These are phyloP conservation scores for Listronotus oregonensis DNA, from an alignment of 1,140 invertebrate species.

Conservation along the genomic window DNA sequence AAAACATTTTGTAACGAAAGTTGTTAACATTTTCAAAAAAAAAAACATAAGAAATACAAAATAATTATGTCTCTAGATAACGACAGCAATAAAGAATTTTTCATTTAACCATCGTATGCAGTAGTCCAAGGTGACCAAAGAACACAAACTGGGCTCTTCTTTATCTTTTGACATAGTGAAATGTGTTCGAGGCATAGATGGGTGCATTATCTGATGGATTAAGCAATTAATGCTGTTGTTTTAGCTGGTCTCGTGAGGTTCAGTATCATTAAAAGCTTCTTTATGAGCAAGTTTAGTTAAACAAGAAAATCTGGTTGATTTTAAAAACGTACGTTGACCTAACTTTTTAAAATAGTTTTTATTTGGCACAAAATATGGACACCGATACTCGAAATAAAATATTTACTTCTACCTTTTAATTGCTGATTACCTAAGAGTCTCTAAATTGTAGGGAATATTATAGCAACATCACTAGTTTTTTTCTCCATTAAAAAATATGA, in stretches of 20 bases:
- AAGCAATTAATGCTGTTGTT: constrained; percentile 49
- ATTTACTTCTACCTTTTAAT: too few relatives aligned
- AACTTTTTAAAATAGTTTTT: background rate
- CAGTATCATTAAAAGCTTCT: constrained; percentile 44
- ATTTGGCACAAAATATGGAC: too few relatives aligned
- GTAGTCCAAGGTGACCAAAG: constrained; percentile 14
- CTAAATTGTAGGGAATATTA: too few relatives aligned
- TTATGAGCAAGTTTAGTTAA: constrained; percentile 40
- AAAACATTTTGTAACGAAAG: too few relatives aligned
- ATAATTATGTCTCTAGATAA: too few relatives aligned
- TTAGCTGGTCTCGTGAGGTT: constrained; percentile 46
- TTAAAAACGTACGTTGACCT: constrained; percentile 18
- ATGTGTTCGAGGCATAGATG: constrained; percentile 43
- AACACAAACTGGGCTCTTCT: constrained; percentile 27
- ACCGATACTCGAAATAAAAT: too few relatives aligned
- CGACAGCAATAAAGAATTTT: constrained; percentile 1
- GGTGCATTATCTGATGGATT: constrained; percentile 50
- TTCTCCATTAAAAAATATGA: too few relatives aligned
- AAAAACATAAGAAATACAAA: too few relatives aligned
- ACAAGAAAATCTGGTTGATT: constrained; percentile 17
- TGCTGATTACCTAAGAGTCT: too few relatives aligned
- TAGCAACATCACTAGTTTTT: too few relatives aligned
- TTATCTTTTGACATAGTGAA: constrained; percentile 40
- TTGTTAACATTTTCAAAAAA: too few relatives aligned
- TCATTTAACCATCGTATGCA: background rate